phyloP scores from a whole-genome alignment of 2,113 vertebrate species.

The Vulpes ferrilata region DNA sequence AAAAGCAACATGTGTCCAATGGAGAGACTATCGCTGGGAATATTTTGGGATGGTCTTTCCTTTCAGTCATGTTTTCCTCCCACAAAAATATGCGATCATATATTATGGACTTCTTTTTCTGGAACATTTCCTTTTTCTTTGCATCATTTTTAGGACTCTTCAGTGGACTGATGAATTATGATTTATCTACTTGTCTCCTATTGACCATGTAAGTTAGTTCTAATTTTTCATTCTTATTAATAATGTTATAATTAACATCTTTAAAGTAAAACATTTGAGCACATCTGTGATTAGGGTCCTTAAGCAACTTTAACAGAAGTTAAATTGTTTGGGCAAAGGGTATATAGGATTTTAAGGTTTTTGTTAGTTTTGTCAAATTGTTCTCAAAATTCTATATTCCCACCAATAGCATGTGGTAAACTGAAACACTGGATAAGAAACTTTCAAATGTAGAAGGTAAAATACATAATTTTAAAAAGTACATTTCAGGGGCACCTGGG shows the following conservation, averaged over 20 bases:
- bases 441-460: background rate
- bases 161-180: background rate
- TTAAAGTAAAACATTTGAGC: background rate
- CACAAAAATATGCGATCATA: background rate
- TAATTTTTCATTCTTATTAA: background rate
- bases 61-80: background rate
- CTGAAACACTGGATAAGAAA: background rate
- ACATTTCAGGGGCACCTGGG: background rate
- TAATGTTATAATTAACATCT: background rate
- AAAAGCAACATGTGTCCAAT: background rate
- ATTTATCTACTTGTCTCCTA: background rate
- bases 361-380: constrained; percentile 26
- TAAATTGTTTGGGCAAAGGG: background rate
- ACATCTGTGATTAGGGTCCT: background rate
- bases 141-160: background rate
- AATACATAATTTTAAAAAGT: background rate
- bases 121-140: background rate
- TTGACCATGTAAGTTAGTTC: background rate
- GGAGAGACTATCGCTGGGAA: background rate
- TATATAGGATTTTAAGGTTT: background rate
- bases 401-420: background rate
- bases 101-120: background rate
- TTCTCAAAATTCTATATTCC: background rate
- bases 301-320: constrained; percentile 20
- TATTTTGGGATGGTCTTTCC: background rate